Percentiles rank a stretch among this genome's conserved stretches.
phyloP scores from a whole-genome alignment of 2,113 vertebrate species.

The Podiceps cristatus region DNA sequence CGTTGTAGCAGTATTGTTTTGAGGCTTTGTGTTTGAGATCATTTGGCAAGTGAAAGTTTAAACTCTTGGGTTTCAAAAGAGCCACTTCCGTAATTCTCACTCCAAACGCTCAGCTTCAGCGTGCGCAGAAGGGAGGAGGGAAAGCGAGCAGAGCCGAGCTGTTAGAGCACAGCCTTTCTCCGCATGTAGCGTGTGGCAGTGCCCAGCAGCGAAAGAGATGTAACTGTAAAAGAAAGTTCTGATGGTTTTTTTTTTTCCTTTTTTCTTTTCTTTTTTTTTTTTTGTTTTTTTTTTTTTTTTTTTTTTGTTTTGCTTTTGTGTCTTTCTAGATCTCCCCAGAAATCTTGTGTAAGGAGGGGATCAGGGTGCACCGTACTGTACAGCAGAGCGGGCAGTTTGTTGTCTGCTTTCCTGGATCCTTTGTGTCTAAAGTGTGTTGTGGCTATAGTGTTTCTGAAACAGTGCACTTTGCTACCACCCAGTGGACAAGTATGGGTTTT shows the following conservation, averaged over 20 bases:
- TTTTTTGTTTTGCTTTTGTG: not conserved
- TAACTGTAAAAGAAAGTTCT: not conserved
- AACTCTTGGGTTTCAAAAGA: not conserved
- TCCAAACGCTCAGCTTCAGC: not conserved
- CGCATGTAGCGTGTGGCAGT: not conserved
- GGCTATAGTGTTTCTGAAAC: slow-evolving; percentile 99
- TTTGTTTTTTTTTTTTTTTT: not conserved
- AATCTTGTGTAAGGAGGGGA: slow-evolving; percentile 95
- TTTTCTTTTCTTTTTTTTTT: not conserved
- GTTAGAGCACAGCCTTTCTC: not conserved
- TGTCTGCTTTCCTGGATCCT: slow-evolving; percentile 97
- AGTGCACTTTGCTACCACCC: slow-evolving; percentile 98
- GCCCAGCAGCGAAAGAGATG: not conserved
- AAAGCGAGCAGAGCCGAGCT: fast-evolving
- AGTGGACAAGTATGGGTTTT: slow-evolving; percentile 98
- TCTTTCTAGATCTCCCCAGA: slow-evolving; percentile 93
- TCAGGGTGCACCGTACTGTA: slow-evolving; percentile 95
- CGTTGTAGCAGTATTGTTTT: not conserved
- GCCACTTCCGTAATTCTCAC: not conserved
- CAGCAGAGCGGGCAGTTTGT: slow-evolving; percentile 97
- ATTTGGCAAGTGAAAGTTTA: not conserved
- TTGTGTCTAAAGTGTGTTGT: slow-evolving; percentile 97
- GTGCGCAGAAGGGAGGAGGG: not conserved
- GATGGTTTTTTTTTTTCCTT: not conserved
- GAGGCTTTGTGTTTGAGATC: not conserved